A percentile compares a stretch with the other conserved stretches of the same genome.
Conservation (phyloP, 2,113 vertebrate species). For the Phyllostomus hastatus region DNA sequence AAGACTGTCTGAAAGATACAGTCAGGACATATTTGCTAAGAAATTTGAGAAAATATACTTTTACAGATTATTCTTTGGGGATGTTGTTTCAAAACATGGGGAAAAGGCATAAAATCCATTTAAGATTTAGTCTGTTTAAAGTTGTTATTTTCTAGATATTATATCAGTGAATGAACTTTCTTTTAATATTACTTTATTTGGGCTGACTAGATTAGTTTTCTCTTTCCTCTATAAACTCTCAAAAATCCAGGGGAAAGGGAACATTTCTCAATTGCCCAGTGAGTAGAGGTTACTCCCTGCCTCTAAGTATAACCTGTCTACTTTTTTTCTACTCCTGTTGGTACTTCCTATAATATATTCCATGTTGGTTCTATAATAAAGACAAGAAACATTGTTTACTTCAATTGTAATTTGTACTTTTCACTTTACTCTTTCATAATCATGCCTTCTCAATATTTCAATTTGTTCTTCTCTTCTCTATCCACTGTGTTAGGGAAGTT, state of each 20-base stretch:
- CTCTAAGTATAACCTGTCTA: background rate
- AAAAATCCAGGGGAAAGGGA: background rate
- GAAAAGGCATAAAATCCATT: background rate
- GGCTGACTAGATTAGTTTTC: background rate
- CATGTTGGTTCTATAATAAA: background rate
- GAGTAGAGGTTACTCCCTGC: background rate
- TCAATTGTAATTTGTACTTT: background rate
- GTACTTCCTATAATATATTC: background rate
- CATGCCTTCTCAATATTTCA: background rate
- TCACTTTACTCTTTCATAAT: background rate
- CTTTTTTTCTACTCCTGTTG: background rate
- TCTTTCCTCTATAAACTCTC: background rate
- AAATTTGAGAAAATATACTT: background rate
- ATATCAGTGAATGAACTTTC: background rate
- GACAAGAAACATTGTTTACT: background rate
- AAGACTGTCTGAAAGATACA: background rate
- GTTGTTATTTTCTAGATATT: background rate
- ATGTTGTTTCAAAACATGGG: background rate
- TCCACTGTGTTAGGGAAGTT: background rate
- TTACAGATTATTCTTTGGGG: background rate
- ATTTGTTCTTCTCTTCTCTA: background rate
- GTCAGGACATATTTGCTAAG: background rate
- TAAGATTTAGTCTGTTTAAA: background rate
- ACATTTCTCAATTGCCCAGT: background rate
- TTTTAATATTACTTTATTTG: background rate